Evolutionary conservation across 2,888 invertebrate genomes (phyloP), one percentile per base, ranked within the genome.

Genomic region (Machimus rusticus): DNA sequence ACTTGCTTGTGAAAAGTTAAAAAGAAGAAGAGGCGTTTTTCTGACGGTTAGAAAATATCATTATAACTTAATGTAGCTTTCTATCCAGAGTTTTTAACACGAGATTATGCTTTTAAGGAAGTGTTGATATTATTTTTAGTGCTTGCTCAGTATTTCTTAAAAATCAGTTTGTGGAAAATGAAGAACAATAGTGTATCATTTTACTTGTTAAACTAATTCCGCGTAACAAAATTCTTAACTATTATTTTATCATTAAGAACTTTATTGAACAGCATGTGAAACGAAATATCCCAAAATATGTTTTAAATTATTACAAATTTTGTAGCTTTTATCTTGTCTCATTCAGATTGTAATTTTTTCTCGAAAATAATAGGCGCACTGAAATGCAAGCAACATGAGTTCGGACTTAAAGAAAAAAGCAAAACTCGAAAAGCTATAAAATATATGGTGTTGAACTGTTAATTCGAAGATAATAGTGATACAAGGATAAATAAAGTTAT

Each of bases 381-480:
- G 76, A 76, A 76, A 76, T 76, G 76, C 76, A 76, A 76, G 76
- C 76, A 76, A 76, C 34, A 76, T 76, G 76, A 76, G 39, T 76
- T 76, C 76, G 37, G 76, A 76, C 39, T 76, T 39, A n/a, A 76
- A n/a, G 37, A 34, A 37, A 76, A 76, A 76, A 16, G 76, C 76
- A 76, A 76, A 76, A 76, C 76, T 76, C 76, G 76, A 76, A 76
- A 76, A 76, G 34, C 76, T 76, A 76, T 76, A 39, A 76, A 76
- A 76, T 37, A 76, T 76, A 76, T 76, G 39, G 34, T 76, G 76
- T 76, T 76, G 76, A 76, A 76, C 76, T 76, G 76, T 76, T 76
- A 76, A 76, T 76, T 76, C 76, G 76, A 76, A 66, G 76, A 76
- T 76, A 76, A 76, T 76, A 76, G 76, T 76, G 76, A 76, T 76